Base-by-base conservation (phyloP, 2,888 invertebrate genomes). In the Drosophila helvetica region DNA sequence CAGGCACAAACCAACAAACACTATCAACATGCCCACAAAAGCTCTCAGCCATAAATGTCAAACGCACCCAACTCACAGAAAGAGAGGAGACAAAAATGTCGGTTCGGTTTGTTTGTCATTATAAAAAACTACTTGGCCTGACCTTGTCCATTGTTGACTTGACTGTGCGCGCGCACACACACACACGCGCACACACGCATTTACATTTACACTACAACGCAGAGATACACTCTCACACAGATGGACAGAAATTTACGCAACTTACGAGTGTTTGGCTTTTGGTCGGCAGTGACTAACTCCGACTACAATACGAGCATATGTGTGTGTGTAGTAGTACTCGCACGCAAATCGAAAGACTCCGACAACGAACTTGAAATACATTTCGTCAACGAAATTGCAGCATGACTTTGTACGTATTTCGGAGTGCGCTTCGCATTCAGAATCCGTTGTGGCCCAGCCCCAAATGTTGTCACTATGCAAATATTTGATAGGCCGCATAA, bases 91-190 rank as follows among this genome's bases (percentile, higher is more conserved):
- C 60, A 72, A 77, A 68, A 67, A 66, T 64, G 63, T 74, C 79
- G 56, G 22, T 5, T 22, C 22, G 22, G 77, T 46, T 68, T 64
- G 76, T 76, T 38, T 82, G 85, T 83, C 85, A 80, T 85, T 83
- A 82, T 83, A 85, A 80, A 84, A 82, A 85, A 79, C 76, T 74
- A 66, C 72, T 62, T 79, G 83, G 80, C 65, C 83, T 84, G 86
- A 86, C 86, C 86, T 86, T 86, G 86, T 77, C 78, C 83, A 85
- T 82, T 86, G 85, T 86, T 85, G 79, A 73, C 80, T 86, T 85
- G 79, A 73, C 80, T 79, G 75, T 84, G 65, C 66, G 54, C 67
- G 77, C 70, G 65, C 79, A 64, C 59, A 51, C 58, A 63, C 62
- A 65, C 5, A 4, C 15, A 38, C 78, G 62, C 59, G 48, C 58